phyloP scores from a whole-genome alignment of 2,888 invertebrate species.

The Therioaphis trifolii region DNA sequence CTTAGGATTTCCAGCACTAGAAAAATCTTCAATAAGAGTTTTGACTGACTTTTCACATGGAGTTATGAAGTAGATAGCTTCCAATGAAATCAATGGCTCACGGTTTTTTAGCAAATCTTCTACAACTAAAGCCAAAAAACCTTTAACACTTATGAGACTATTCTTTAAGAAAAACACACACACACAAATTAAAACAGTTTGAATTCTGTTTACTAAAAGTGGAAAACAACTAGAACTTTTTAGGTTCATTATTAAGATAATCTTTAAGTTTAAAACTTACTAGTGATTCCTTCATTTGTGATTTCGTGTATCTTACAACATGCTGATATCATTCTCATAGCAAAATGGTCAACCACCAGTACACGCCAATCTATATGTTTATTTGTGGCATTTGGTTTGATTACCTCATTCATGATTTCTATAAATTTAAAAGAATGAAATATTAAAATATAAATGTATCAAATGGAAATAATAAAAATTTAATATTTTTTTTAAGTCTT shows the following conservation, averaged over 20 bases:
- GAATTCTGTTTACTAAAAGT: background rate
- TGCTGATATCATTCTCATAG: constrained; percentile 98
- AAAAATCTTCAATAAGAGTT: constrained; percentile 91
- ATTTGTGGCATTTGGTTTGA: constrained; percentile 79
- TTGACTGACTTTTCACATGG: constrained; percentile 94
- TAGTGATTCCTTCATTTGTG: constrained; percentile 95
- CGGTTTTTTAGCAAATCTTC: constrained; percentile 97
- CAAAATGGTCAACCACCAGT: constrained; percentile 94
- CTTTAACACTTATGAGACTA: background rate
- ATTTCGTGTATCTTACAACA: constrained; percentile 99
- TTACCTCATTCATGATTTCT: constrained; percentile 97
- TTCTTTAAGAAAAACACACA: background rate
- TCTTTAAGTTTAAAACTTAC: constrained; percentile 70
- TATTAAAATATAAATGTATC: background rate
- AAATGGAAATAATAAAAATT: background rate
- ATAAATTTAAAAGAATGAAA: too few species aligned
- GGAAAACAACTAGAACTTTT: background rate
- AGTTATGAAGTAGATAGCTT: constrained; percentile 97
- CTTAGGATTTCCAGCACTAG: constrained; percentile 85
- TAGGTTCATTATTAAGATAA: background rate
- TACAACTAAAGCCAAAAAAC: constrained; percentile 78
- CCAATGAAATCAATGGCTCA: constrained; percentile 95
- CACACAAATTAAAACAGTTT: background rate
- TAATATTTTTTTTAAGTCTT: constrained; percentile 70
- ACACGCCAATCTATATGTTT: constrained; percentile 92